Conservation (phyloP, 2,113 vertebrate species). For the Syngnathus floridae region DNA sequence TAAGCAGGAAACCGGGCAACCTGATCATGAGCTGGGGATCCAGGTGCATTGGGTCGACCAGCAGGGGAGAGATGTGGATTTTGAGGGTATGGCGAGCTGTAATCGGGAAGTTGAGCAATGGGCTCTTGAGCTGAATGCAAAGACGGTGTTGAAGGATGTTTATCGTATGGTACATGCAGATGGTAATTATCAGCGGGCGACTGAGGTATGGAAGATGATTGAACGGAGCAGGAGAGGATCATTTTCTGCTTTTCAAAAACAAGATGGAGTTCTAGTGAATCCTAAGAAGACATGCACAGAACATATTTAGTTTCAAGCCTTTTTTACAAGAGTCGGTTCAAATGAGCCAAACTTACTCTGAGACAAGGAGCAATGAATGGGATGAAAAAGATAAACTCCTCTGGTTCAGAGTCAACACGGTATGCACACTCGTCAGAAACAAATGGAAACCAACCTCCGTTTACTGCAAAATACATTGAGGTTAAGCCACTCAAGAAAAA, state of each 20-base stretch:
- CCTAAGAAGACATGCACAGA: conserved; percentile 37
- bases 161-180: neutral
- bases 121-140: conserved; percentile 13
- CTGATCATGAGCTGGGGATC: neutral
- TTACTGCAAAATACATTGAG: conserved; percentile 43
- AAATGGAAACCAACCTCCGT: conserved; percentile 48
- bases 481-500: neutral
- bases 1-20: neutral
- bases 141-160: neutral
- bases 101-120: conserved; percentile 5
- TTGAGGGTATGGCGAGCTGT: conserved; percentile 16
- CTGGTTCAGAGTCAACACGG: conserved; percentile 27
- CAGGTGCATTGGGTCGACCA: neutral
- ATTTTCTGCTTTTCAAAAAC: conserved; percentile 41
- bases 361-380: conserved; percentile 48
- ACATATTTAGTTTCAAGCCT: neutral
- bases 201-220: neutral
- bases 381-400: conserved; percentile 43
- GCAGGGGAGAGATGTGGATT: conserved; percentile 24
- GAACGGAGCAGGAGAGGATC: conserved; percentile 48
- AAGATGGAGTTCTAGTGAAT: conserved; percentile 34
- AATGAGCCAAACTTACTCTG: conserved; percentile 45
- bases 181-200: neutral
- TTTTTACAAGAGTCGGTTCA: neutral
- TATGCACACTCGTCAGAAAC: conserved; percentile 55